phyloP scores from a whole-genome alignment of 2,113 vertebrate species.

The Mungos mungo region DNA sequence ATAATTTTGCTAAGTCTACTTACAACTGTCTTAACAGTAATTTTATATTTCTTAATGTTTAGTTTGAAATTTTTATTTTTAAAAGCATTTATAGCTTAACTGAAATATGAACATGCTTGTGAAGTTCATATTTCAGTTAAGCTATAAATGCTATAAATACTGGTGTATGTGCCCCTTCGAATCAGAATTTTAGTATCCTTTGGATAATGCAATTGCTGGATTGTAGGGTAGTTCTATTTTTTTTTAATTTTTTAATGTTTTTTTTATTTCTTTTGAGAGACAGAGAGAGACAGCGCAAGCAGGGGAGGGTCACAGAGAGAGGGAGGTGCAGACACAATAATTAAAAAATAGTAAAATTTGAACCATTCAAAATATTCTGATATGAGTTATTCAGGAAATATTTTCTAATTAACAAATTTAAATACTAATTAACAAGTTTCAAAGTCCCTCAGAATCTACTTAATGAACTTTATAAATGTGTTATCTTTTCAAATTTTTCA shows the following conservation, averaged over 20 bases:
- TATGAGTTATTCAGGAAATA: neutral
- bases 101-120: neutral
- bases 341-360: neutral
- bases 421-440: neutral
- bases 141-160: no score
- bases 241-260: no score
- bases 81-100: neutral
- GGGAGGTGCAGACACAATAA: neutral
- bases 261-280: no score
- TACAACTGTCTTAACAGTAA: neutral
- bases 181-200: no score
- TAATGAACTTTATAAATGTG: neutral
- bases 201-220: no score
- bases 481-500: neutral
- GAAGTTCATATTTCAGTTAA: neutral
- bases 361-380: neutral
- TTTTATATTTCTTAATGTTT: slow-evolving; percentile 38
- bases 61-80: neutral
- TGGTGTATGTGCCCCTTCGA: no score
- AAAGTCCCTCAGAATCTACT: neutral
- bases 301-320: no score
- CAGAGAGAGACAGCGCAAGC: no score
- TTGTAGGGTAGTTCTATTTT: no score
- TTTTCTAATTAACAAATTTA: neutral
- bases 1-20: neutral